Evolutionary conservation across 2,797 vertebrate genomes (phyloP), one percentile per base, ranked within the genome.

Genomic region (Heterohyrax brucei): DNA sequence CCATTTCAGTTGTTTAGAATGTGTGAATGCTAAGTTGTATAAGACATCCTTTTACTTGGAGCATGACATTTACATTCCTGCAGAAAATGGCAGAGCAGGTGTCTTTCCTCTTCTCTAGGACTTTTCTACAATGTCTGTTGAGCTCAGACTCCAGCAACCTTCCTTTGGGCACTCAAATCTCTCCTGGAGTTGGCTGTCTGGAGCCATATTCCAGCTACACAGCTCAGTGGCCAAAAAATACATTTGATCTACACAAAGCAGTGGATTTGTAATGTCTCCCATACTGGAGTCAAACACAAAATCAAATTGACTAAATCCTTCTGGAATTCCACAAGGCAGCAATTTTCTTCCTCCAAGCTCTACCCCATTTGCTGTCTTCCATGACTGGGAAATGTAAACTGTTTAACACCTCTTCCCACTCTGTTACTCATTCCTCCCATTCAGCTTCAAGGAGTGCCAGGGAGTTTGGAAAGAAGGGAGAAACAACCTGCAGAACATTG

Each of bases 241-340:
- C 96, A 98, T 96, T 94, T 97, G 82, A 97, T 97, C 94, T 93
- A 93, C 93, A 91, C 56, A 96, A 91, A 98, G 89, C 90, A 97
- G 84, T 93, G 87, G 70, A 72, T 73, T 97, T 98, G 97, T 72
- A 98, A 98, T 96, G 95, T 89, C 95, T 98, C 86, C 92, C 89
- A 87, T 97, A 96, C 87, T 92, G 89, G 87, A 98, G 96, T 91
- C 46, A 61, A 98, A 95, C 80, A 73, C 30, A 39, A 96, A 95
- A 98, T 98, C 95, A 97, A 98, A 97, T 94, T 97, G 97, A 98
- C 96, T 98, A 98, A 98, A 98, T 98, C 96, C 93, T 98, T 95
- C 61, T 95, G 96, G 90, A 97, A 98, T 98, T 96, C 89, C 75
- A 94, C 48, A 95, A 97, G 22, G 90, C 96, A 95, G 80, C n/a